Conservation (phyloP, 2,888 invertebrate genomes). For the Drosophila quinaria region DNA sequence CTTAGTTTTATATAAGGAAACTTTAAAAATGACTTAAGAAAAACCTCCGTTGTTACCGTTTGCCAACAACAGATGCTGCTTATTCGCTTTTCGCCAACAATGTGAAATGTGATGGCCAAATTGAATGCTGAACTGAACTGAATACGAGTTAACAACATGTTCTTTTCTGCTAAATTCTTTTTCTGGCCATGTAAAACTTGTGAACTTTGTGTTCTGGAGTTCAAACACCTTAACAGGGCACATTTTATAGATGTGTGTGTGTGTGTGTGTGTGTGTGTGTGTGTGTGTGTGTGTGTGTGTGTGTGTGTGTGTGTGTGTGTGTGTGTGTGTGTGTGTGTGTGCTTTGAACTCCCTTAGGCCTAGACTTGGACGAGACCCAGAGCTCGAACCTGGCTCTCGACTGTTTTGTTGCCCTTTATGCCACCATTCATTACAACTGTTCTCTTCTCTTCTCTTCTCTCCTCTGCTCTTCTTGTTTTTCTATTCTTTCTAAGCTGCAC, state of each 20-base stretch:
- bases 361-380: conserved; percentile 34
- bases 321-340: conserved; percentile 12
- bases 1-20: not conserved
- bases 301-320: conserved; percentile 12
- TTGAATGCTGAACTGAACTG: conserved; percentile 25
- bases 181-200: conserved; percentile 17
- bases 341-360: conserved; percentile 28
- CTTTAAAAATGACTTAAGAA: no score
- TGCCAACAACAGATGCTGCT: not conserved
- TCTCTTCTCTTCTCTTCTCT: not conserved
- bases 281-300: conserved; percentile 16
- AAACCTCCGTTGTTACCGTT: not conserved
- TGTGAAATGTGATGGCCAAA: conserved; percentile 25
- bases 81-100: conserved; percentile 10
- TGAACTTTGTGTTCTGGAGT: conserved; percentile 51
- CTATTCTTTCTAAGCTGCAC: conserved; percentile 60
- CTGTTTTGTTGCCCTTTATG: conserved; percentile 29
- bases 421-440: conserved; percentile 39
- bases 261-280: conserved; percentile 16
- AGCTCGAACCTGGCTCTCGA: conserved; percentile 18
- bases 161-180: conserved; percentile 9
- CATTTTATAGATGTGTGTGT: conserved; percentile 2
- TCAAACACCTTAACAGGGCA: conserved; percentile 62
- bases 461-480: conserved; percentile 27
- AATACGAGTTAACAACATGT: conserved; percentile 8